These are phyloP conservation scores for Oenanthe melanoleuca DNA, from an alignment of 2,113 vertebrate species.

Conservation along the genomic window DNA sequence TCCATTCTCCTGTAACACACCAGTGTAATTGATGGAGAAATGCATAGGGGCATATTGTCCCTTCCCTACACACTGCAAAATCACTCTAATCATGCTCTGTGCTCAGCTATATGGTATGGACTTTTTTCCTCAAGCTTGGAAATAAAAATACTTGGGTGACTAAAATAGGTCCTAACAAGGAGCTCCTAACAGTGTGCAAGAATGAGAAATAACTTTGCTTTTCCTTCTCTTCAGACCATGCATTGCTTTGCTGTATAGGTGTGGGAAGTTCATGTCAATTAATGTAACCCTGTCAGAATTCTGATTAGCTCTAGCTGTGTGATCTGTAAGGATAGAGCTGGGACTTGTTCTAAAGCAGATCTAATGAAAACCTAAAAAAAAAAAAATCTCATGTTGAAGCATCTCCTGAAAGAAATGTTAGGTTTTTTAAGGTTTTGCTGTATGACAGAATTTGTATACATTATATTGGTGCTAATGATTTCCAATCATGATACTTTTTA, in stretches of 20 bases:
- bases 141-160: not conserved
- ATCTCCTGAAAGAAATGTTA: not conserved
- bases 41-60: not conserved
- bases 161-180: not conserved
- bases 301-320: not conserved
- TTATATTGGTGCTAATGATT: not conserved
- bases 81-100: not conserved
- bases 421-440: not conserved
- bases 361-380: not conserved
- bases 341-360: not conserved
- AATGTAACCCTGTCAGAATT: not conserved
- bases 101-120: not conserved
- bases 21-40: conserved; percentile 11
- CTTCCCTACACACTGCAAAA: not conserved
- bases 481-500: not conserved
- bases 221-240: not conserved
- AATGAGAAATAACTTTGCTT: not conserved
- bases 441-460: not conserved
- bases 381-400: not conserved
- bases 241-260: not conserved
- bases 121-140: not conserved
- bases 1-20: not conserved
- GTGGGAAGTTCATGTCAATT: not conserved
- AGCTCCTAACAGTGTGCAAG: not conserved
- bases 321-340: not conserved